These are phyloP conservation scores for Sceloporus tristichus DNA, from an alignment of 2,113 vertebrate species.

Conservation along the genomic window DNA sequence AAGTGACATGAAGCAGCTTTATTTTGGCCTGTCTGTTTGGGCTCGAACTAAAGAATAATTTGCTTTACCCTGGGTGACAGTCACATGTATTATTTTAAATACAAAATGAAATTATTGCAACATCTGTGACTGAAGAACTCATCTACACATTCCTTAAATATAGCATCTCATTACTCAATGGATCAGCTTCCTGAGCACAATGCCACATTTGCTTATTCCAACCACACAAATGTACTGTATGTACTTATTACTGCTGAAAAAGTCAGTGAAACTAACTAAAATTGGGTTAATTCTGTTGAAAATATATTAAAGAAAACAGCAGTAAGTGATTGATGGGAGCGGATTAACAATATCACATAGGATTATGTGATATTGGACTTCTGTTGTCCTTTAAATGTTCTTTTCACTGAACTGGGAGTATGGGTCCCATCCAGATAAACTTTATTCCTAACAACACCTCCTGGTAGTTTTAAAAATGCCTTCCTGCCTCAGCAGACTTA, in stretches of 20 bases:
- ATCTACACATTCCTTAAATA: background rate
- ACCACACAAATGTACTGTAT: background rate
- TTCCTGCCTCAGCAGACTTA: too few species aligned
- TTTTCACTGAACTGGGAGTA: too few species aligned
- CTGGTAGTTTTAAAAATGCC: too few species aligned
- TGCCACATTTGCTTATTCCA: background rate
- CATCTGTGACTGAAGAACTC: background rate
- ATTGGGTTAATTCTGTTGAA: background rate
- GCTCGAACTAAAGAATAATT: background rate
- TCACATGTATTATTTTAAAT: background rate
- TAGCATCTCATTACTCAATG: background rate
- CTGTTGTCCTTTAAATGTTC: too few species aligned
- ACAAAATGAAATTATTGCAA: constrained; percentile 9
- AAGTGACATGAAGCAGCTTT: too few species aligned
- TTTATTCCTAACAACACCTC: too few species aligned
- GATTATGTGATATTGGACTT: background rate
- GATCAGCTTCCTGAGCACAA: constrained; percentile 7
- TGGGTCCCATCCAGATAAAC: too few species aligned
- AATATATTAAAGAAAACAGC: background rate
- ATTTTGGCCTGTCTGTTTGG: too few species aligned
- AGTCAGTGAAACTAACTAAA: background rate
- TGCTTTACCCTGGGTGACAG: background rate
- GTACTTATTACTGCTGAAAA: background rate
- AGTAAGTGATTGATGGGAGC: background rate
- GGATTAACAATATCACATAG: background rate